Evolutionary conservation across 2,888 invertebrate genomes (phyloP).

Genomic region (Trichacis sp.): DNA sequence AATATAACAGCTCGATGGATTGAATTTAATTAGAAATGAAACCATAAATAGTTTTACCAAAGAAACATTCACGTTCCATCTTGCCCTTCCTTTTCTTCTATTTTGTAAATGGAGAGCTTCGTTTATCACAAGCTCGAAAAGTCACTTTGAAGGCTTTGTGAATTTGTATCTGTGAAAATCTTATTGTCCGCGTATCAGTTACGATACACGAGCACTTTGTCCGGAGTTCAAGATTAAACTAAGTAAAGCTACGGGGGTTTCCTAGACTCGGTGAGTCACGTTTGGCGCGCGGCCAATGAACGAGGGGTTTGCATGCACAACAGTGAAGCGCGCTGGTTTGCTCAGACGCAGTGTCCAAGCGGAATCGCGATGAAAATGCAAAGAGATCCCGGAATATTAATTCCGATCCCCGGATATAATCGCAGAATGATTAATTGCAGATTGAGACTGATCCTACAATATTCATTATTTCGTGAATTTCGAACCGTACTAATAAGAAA

Average conservation of each 20-base stretch:
- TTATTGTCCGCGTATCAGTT: conserved; percentile 20
- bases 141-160: conserved; percentile 12
- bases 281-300: conserved; percentile 62
- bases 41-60: neutral
- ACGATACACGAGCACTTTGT: conserved; percentile 25
- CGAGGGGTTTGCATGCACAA: conserved; percentile 32
- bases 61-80: neutral
- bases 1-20: neutral
- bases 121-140: neutral
- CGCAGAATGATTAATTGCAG: neutral
- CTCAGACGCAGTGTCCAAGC: conserved; percentile 30
- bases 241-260: conserved; percentile 59
- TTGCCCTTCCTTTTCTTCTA: neutral
- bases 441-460: too few relatives aligned
- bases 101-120: neutral
- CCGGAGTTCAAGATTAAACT: conserved; percentile 57
- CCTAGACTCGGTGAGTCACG: conserved; percentile 64
- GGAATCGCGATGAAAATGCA: neutral
- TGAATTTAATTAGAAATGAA: neutral
- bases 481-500: too few relatives aligned
- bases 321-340: conserved; percentile 25
- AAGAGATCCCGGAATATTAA: conserved; percentile 14
- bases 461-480: too few relatives aligned
- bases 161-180: conserved; percentile 14
- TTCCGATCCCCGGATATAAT: conserved; percentile 7